A percentile compares a stretch with the other conserved stretches of the same genome.
Evolutionary conservation across 2,113 vertebrate genomes (phyloP).

Genomic region (Phasianus colchicus): DNA sequence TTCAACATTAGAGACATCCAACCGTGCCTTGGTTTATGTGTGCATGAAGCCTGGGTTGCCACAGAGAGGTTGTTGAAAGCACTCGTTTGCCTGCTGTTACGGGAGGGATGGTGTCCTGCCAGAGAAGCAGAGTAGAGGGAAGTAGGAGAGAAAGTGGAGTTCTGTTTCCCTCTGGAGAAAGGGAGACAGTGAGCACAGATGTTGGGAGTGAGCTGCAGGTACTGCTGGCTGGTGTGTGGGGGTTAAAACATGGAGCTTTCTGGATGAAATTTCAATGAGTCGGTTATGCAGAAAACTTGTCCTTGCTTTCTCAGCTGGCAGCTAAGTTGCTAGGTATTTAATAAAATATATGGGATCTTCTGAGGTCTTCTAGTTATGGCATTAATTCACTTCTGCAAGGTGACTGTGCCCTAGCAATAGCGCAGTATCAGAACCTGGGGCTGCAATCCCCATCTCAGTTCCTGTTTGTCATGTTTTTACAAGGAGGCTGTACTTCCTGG

Average conservation of each 20-base stretch:
- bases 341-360: background rate
- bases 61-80: rapidly evolving
- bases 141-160: background rate
- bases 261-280: background rate
- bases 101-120: no score
- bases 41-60: background rate
- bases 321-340: background rate
- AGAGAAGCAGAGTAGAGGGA: background rate
- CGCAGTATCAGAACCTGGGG: background rate
- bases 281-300: background rate
- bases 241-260: background rate
- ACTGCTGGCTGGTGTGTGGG: background rate
- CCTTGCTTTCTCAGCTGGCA: background rate
- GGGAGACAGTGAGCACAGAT: rapidly evolving
- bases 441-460: background rate
- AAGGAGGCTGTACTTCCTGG: background rate
- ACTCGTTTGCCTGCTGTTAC: rapidly evolving
- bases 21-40: rapidly evolving
- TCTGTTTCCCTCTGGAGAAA: background rate
- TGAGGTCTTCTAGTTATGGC: background rate
- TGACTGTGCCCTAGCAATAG: background rate
- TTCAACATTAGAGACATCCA: rapidly evolving
- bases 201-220: rapidly evolving
- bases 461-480: background rate
- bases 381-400: background rate